These are phyloP conservation scores for Sternarchorhynchus goeldii DNA, from an alignment of 2,797 vertebrate species.

Conservation along the genomic window DNA sequence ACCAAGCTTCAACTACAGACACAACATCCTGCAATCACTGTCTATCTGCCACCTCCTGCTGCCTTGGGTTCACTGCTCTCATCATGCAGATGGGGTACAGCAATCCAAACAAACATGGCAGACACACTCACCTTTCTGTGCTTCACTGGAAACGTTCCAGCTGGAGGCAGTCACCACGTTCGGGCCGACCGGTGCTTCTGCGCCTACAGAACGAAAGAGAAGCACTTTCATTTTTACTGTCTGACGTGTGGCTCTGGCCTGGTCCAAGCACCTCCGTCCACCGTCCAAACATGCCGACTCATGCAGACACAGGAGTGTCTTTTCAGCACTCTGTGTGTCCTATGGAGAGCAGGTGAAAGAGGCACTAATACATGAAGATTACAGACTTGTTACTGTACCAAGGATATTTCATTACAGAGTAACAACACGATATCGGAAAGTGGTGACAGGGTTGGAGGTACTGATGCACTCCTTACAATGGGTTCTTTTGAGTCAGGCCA, in stretches of 20 bases:
- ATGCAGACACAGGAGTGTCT: conserved; percentile 30
- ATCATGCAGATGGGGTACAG: background rate
- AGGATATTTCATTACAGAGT: conserved; percentile 51
- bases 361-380: conserved; percentile 55
- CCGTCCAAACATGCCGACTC: conserved; percentile 9
- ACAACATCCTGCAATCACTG: conserved; percentile 70
- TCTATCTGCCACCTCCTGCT: conserved; percentile 57
- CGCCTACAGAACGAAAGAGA: conserved; percentile 74
- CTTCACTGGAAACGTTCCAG: conserved; percentile 87
- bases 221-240: background rate
- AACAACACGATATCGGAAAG: conserved; percentile 55
- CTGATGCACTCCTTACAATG: conserved; percentile 54
- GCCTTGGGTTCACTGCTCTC: conserved; percentile 25
- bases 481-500: conserved; percentile 47
- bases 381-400: conserved; percentile 57
- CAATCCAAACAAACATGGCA: conserved; percentile 38
- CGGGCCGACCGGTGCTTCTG: conserved; percentile 79
- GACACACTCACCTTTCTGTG: conserved; percentile 80
- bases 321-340: conserved; percentile 40
- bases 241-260: background rate
- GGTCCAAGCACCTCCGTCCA: conserved; percentile 2
- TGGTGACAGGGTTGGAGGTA: conserved; percentile 53
- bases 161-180: conserved; percentile 82
- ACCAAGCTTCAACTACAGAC: conserved; percentile 65
- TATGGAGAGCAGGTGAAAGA: conserved; percentile 48